Base-by-base conservation (phyloP, 1,140 invertebrate genomes). In the Pseudomyrmex cubaensis region DNA sequence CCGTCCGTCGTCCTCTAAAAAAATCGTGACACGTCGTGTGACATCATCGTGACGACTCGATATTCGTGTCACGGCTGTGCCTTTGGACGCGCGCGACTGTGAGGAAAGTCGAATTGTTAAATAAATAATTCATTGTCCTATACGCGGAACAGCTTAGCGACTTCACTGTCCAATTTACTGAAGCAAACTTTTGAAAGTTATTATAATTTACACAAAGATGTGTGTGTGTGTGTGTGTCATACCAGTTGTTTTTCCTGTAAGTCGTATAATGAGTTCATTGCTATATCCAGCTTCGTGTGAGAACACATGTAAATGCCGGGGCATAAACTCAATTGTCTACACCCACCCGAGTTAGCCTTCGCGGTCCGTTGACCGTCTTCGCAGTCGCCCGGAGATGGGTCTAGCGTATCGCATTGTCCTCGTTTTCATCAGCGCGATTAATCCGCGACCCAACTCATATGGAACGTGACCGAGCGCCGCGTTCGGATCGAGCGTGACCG, bases 241-340 rank as follows among this genome's bases (percentile, higher is more conserved):
- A 35, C 4, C 35, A 35, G 35, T 35, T 5, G 35, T 35, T 35
- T 35, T 35, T 35, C 35, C 7, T 0, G n/a, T 13, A 61, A 48
- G n/a, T 4, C 10, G 56, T 25, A 12, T 56, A 84, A 78, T 35
- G 59, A 78, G 70, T n/a, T 20, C 57, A 48, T 67, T 52, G 35
- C 70, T 78, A 73, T 62, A 74, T 73, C 20, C 48, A 7, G 52
- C 44, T 25, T 17, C 63, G 20, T 10, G 2, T 15, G 22, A 35
- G 35, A 54, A 84, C 59, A 70, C 83, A 74, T 74, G 61, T 48
- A 87, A 84, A 87, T 44, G 80, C 35, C 35, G 35, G 73, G 54
- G 20, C 59, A 62, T 35, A 74, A 85, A 76, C 86, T 82, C 83
- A 67, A 87, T 87, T 82, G 82, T 85, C 75, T 84, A 73, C 87